Percentiles rank a stretch among this genome's conserved stretches.
Conservation (phyloP, 2,113 vertebrate genomes). For the Egretta garzetta region DNA sequence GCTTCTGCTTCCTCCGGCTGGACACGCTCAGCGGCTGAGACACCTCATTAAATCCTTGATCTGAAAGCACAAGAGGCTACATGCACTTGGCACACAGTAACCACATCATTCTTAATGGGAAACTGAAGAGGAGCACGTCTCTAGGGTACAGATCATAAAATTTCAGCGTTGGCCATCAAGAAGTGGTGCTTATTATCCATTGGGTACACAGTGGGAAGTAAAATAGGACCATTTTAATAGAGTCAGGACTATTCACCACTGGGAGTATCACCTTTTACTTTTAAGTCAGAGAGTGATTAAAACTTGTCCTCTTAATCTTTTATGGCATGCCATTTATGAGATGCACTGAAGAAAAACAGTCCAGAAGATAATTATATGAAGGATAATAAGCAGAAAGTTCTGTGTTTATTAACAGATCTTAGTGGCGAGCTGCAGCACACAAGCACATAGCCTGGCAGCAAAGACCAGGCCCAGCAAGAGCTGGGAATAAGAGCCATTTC, state of each 20-base stretch:
- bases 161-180: not conserved
- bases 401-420: not conserved
- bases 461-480: not conserved
- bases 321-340: not conserved
- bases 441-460: not conserved
- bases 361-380: not conserved
- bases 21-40: not conserved
- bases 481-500: not conserved
- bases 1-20: not conserved
- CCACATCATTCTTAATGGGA: not conserved
- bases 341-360: not conserved
- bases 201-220: not conserved
- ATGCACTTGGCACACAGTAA: not conserved
- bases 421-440: not conserved
- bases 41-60: not conserved
- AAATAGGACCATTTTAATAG: not conserved
- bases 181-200: not conserved
- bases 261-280: not conserved
- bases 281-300: not conserved
- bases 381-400: not conserved
- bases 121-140: not conserved
- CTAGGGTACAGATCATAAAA: not conserved
- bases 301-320: not conserved
- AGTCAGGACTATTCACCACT: not conserved
- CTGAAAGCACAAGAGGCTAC: not conserved